Evolutionary conservation across 2,797 vertebrate species (phyloP).

Genomic region (Takifugu ocellatus): DNA sequence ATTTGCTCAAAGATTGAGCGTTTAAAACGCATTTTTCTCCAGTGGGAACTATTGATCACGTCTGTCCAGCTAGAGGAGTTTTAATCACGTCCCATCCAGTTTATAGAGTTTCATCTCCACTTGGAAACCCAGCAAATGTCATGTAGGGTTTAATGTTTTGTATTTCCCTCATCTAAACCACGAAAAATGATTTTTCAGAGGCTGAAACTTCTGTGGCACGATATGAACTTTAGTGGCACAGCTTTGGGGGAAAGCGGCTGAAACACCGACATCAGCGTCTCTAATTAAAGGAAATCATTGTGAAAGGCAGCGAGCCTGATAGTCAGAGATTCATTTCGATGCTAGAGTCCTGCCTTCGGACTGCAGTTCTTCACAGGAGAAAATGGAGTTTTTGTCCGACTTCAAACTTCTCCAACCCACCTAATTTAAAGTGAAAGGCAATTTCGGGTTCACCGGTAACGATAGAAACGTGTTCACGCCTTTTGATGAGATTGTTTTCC

Average conservation of each 20-base stretch:
- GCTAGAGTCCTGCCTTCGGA: too few relatives aligned
- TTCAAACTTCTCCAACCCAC: too few relatives aligned
- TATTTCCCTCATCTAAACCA: neutral
- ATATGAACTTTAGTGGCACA: neutral
- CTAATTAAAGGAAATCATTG: too few relatives aligned
- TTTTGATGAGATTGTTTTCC: too few relatives aligned
- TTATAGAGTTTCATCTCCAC: constrained; percentile 34
- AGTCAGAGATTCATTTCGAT: too few relatives aligned
- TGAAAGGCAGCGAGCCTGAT: too few relatives aligned
- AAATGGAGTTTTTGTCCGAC: too few relatives aligned
- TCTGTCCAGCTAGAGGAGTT: constrained; percentile 34
- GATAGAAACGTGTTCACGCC: too few relatives aligned
- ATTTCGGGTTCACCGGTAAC: too few relatives aligned
- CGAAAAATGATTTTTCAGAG: neutral
- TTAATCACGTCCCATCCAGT: constrained; percentile 6
- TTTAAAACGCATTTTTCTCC: constrained; percentile 49
- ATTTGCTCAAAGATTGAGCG: constrained; percentile 54
- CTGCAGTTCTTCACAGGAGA: too few relatives aligned
- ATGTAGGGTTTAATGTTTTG: neutral
- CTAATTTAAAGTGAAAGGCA: too few relatives aligned
- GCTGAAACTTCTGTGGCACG: constrained; percentile 9
- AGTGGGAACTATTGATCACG: constrained; percentile 55
- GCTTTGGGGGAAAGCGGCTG: neutral
- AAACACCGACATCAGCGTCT: neutral
- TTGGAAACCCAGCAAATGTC: constrained; percentile 14